phyloP scores from a whole-genome alignment of 2,113 vertebrate species.

The Oreotrochilus melanogaster region DNA sequence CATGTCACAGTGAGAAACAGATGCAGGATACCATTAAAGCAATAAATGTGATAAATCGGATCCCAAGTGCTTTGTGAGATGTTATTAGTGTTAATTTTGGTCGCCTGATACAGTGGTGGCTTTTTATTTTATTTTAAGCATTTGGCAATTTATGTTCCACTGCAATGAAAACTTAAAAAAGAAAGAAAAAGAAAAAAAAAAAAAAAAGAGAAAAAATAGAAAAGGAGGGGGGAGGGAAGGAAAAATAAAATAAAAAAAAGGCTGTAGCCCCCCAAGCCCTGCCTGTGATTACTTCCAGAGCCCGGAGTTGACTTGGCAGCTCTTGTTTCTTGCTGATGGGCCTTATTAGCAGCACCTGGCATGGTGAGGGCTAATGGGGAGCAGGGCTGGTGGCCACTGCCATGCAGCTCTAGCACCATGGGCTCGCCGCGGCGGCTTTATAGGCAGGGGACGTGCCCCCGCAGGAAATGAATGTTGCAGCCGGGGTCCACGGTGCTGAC shows the following conservation, averaged over 20 bases:
- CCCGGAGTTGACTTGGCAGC: conserved; percentile 77
- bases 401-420: conserved; percentile 69
- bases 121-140: conserved; percentile 50
- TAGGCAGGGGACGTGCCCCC: conserved; percentile 86
- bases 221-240: background rate
- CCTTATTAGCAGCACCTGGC: conserved; percentile 93
- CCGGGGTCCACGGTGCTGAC: conserved; percentile 81
- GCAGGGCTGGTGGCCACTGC: conserved; percentile 79
- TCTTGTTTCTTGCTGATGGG: conserved; percentile 82
- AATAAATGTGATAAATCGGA: conserved; percentile 64
- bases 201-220: background rate
- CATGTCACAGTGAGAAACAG: conserved; percentile 70
- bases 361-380: conserved; percentile 85
- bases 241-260: too few species aligned
- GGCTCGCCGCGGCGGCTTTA: conserved; percentile 87
- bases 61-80: conserved; percentile 45
- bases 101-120: conserved; percentile 42
- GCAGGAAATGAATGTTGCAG: conserved; percentile 92
- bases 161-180: background rate
- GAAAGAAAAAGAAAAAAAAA: too few species aligned
- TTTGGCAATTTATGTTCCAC: background rate
- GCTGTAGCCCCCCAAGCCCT: background rate
- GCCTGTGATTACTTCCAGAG: conserved; percentile 84
- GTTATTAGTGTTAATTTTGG: conserved; percentile 70
- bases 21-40: conserved; percentile 62